phyloP scores from a whole-genome alignment of 2,888 invertebrate species.

The Thereva nobilitata region DNA sequence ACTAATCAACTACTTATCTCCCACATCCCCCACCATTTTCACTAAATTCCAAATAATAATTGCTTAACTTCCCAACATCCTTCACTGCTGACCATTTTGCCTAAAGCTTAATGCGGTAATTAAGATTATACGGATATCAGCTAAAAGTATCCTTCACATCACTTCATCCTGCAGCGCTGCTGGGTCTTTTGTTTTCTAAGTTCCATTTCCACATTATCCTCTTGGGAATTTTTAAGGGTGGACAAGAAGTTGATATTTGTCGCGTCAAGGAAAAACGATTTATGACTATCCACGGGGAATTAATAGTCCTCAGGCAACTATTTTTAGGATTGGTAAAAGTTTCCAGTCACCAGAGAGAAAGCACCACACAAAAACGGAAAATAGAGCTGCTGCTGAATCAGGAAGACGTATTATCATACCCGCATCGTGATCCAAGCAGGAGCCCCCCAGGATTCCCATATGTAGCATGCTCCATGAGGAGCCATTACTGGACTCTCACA shows the following conservation, averaged over 20 bases:
- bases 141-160: too few relatives aligned
- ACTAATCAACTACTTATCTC: too few relatives aligned
- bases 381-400: conserved; percentile 9
- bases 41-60: too few relatives aligned
- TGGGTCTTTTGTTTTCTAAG: too few relatives aligned
- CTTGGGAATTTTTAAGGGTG: not conserved
- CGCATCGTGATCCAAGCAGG: not conserved
- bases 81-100: too few relatives aligned
- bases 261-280: conserved; percentile 28
- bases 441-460: conserved; percentile 14
- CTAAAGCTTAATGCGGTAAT: too few relatives aligned
- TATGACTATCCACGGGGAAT: conserved; percentile 21
- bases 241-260: conserved; percentile 22
- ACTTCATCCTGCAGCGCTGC: too few relatives aligned
- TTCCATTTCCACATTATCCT: too few relatives aligned
- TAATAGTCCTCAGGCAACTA: conserved; percentile 30
- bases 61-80: too few relatives aligned
- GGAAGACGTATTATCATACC: conserved; percentile 22
- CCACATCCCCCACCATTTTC: too few relatives aligned
- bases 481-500: conserved; percentile 19
- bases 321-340: not conserved
- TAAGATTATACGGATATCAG: too few relatives aligned
- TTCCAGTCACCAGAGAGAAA: conserved; percentile 9
- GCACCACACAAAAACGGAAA: conserved; percentile 20
- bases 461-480: conserved; percentile 9